These are phyloP conservation scores for Clanis bilineata DNA, from an alignment of 2,888 invertebrate species.

Conservation along the genomic window DNA sequence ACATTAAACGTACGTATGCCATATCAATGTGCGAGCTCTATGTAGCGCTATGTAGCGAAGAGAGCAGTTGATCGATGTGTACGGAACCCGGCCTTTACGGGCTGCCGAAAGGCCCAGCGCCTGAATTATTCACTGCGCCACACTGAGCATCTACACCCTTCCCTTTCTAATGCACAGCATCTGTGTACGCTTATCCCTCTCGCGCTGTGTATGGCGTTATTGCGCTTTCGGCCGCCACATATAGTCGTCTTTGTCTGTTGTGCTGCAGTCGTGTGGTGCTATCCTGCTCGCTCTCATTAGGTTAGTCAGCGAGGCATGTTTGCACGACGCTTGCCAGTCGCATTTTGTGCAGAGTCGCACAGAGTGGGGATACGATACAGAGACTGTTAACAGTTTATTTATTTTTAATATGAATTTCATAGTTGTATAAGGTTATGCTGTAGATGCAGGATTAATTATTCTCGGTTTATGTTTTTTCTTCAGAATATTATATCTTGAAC, in stretches of 20 bases:
- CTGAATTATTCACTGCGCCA: slow-evolving; percentile 76
- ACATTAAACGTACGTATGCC: background rate
- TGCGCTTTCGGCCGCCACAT: slow-evolving; percentile 78
- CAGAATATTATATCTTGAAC: no score
- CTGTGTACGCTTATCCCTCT: slow-evolving; percentile 41
- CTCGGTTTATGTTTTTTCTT: no score
- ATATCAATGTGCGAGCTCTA: background rate
- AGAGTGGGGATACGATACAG: slow-evolving; percentile 43
- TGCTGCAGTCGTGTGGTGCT: slow-evolving; percentile 31
- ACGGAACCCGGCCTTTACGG: slow-evolving; percentile 28
- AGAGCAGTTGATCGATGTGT: slow-evolving; percentile 44
- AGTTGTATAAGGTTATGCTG: no score
- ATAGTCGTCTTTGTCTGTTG: slow-evolving; percentile 50
- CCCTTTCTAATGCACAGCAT: slow-evolving; percentile 37
- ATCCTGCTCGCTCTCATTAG: slow-evolving; percentile 76
- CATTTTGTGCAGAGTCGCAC: slow-evolving; percentile 52
- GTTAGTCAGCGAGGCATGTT: slow-evolving; percentile 73
- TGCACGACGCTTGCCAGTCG: slow-evolving; percentile 76
- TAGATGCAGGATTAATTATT: no score
- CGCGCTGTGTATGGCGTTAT: slow-evolving; percentile 52
- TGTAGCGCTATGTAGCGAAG: slow-evolving; percentile 27
- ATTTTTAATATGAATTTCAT: no score
- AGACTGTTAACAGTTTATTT: slow-evolving; percentile 17
- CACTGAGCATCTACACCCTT: slow-evolving; percentile 62
- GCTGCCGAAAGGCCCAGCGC: slow-evolving; percentile 70